Percentiles rank a stretch among this genome's conserved stretches.
These are phyloP conservation scores for Exephanes ischioxanthus DNA, from an alignment of 2,888 invertebrate genomes.

Conservation along the genomic window DNA sequence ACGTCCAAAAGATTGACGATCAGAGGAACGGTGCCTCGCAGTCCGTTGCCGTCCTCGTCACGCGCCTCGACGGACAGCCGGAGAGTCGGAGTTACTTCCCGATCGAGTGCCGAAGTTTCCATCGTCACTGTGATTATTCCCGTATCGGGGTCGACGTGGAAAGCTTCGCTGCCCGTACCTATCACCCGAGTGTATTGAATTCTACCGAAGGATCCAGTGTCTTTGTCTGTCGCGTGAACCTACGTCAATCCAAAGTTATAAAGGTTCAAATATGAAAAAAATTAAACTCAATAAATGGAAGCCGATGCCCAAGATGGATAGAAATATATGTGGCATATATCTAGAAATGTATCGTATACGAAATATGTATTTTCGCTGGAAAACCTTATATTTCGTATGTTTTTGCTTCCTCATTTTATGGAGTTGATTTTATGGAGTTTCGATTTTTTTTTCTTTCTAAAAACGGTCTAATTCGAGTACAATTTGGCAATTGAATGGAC, in stretches of 20 bases:
- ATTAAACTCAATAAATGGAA: background rate
- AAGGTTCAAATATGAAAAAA: background rate
- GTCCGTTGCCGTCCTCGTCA: slow-evolving; percentile 94
- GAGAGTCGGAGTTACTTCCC: slow-evolving; percentile 92
- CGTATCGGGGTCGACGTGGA: slow-evolving; percentile 91
- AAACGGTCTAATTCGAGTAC: too few relatives aligned
- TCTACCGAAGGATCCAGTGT: slow-evolving; percentile 91
- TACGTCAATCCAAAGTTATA: slow-evolving; percentile 71
- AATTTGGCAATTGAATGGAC: too few relatives aligned
- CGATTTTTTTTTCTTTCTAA: too few relatives aligned
- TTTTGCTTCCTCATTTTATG: too few relatives aligned
- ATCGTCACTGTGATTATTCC: slow-evolving; percentile 93
- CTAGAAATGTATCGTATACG: too few relatives aligned
- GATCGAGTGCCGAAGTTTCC: slow-evolving; percentile 91
- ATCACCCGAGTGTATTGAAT: slow-evolving; percentile 92
- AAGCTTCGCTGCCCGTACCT: slow-evolving; percentile 92
- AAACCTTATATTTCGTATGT: too few relatives aligned
- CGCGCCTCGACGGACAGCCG: slow-evolving; percentile 94
- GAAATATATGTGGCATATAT: too few relatives aligned
- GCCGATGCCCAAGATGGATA: too few relatives aligned
- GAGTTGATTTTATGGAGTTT: too few relatives aligned
- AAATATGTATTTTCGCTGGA: too few relatives aligned
- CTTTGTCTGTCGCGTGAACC: slow-evolving; percentile 93
- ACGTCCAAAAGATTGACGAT: slow-evolving; percentile 91
- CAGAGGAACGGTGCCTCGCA: slow-evolving; percentile 90